These are phyloP conservation scores for Halisarca cf. caerulea DNA, from an alignment of 37 sponge, comb jelly and placozoan genomes.

Conservation along the genomic window DNA sequence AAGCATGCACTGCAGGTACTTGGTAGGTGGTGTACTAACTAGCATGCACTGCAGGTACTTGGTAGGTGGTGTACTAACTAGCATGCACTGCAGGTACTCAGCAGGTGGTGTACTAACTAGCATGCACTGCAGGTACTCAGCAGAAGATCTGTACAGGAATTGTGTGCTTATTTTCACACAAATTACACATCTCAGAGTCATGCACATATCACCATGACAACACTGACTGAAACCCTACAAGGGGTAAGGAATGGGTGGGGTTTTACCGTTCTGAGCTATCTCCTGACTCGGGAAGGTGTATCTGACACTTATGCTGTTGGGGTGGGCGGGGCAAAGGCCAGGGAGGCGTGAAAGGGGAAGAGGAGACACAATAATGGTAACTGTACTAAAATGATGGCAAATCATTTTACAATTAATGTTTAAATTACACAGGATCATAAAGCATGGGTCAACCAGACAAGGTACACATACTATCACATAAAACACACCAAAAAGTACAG, in stretches of 20 bases:
- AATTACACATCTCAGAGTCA: neutral
- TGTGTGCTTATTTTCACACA: too few species aligned
- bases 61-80: too few species aligned
- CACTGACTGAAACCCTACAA: neutral
- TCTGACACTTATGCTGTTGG: slow-evolving; percentile 82
- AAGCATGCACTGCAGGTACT: too few species aligned
- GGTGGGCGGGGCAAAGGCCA: slow-evolving; percentile 1
- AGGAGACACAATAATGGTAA: slow-evolving; percentile 17
- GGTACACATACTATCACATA: neutral
- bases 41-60: too few species aligned
- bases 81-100: too few species aligned
- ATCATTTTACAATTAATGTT: neutral
- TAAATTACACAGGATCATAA: neutral
- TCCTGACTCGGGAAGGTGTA: slow-evolving; percentile 79
- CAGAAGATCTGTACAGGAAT: too few species aligned
- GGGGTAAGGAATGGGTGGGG: slow-evolving; percentile 19
- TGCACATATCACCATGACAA: neutral
- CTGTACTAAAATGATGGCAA: neutral
- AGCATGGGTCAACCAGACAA: neutral
- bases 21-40: too few species aligned
- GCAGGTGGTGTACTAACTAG: too few species aligned
- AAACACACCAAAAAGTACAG: too few species aligned
- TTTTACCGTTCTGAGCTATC: slow-evolving; percentile 90
- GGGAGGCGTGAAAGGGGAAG: slow-evolving; percentile 6
- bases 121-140: too few species aligned